Evolutionary conservation across 2,888 invertebrate genomes (phyloP).

Genomic region (Cerastoderma edule): DNA sequence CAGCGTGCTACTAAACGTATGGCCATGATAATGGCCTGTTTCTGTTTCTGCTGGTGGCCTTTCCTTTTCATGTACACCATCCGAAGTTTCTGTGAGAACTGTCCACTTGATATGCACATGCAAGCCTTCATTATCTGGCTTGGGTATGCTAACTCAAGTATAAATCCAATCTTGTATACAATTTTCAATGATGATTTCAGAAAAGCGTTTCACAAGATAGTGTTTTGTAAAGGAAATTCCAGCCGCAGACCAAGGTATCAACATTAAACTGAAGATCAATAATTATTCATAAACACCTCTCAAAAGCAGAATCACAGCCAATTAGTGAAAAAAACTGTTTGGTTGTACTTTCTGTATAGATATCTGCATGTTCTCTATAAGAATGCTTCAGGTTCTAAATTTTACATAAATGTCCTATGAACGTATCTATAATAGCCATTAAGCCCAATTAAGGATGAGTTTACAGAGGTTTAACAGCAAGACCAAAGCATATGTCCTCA

Average conservation of each 20-base stretch:
- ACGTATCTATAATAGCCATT: too few relatives aligned
- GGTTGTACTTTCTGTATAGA: too few relatives aligned
- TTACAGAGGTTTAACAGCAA: too few relatives aligned
- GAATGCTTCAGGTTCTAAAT: too few relatives aligned
- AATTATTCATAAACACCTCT: too few relatives aligned
- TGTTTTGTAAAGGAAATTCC: constrained; percentile 51
- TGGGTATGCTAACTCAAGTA: constrained; percentile 83
- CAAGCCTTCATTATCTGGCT: constrained; percentile 83
- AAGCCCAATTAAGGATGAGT: too few relatives aligned
- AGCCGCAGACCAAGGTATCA: constrained; percentile 28
- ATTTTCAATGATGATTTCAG: constrained; percentile 83
- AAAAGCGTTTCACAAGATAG: constrained; percentile 79
- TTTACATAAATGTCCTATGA: too few relatives aligned
- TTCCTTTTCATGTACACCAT: constrained; percentile 83
- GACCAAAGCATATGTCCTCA: too few relatives aligned
- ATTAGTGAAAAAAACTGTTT: too few relatives aligned
- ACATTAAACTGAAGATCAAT: too few relatives aligned
- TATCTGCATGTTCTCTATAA: too few relatives aligned
- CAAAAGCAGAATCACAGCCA: too few relatives aligned
- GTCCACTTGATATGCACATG: constrained; percentile 75
- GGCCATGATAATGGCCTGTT: constrained; percentile 83
- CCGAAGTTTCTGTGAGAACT: constrained; percentile 77
- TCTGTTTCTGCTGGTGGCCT: constrained; percentile 84
- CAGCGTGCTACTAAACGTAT: constrained; percentile 83
- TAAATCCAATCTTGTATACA: constrained; percentile 83